A percentile compares a stretch with the other conserved stretches of the same genome.
Conservation (phyloP, 2,113 vertebrate species). For the Seriola aureovittata region DNA sequence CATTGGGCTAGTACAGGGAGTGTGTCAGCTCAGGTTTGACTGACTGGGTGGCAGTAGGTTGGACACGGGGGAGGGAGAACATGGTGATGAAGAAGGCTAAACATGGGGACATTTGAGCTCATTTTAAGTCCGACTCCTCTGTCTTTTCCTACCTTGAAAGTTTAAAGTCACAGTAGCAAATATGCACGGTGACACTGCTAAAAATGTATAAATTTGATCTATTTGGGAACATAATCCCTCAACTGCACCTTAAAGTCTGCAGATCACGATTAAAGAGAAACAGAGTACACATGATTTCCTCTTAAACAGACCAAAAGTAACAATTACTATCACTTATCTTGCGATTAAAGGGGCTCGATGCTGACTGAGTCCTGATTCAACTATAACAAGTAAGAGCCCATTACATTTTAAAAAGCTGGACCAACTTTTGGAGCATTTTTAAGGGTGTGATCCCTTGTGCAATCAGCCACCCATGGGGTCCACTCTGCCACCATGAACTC, state of each 20-base stretch:
- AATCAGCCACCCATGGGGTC: slow-evolving; percentile 28
- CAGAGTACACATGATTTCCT: no score
- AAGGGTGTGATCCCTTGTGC: slow-evolving; percentile 44
- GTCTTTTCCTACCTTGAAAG: neutral
- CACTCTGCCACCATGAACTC: slow-evolving; percentile 40
- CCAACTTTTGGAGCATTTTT: neutral
- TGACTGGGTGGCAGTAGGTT: slow-evolving; percentile 6
- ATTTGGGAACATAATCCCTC: neutral
- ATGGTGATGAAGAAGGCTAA: neutral
- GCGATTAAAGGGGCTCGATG: neutral
- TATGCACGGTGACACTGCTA: slow-evolving; percentile 33
- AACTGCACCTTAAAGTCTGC: neutral
- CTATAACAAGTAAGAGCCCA: neutral
- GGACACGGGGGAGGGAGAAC: neutral
- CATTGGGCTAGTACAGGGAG: neutral
- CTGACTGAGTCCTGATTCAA: neutral
- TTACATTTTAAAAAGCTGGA: neutral
- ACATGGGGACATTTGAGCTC: neutral
- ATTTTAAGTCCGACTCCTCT: neutral
- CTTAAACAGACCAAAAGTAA: neutral
- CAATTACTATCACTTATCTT: neutral
- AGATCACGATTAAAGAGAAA: neutral
- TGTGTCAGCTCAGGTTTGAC: neutral
- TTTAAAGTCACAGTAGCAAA: neutral
- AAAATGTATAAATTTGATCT: neutral